These are phyloP conservation scores for Dioctria linearis DNA, from an alignment of 2,888 invertebrate species.

Conservation along the genomic window DNA sequence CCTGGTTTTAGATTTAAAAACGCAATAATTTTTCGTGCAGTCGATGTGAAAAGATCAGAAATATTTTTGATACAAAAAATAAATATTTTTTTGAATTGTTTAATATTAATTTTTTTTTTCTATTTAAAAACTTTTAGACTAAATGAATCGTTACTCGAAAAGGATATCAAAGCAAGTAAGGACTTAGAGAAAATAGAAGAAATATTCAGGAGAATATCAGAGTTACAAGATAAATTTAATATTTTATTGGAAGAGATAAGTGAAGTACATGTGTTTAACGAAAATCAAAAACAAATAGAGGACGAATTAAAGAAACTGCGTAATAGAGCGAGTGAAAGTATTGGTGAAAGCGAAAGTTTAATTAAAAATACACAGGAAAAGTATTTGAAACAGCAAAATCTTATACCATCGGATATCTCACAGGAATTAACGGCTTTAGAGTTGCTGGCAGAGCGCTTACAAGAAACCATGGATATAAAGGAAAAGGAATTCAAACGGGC, in stretches of 20 bases:
- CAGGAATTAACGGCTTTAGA: slow-evolving; percentile 88
- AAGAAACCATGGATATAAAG: slow-evolving; percentile 88
- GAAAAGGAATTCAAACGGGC: slow-evolving; percentile 90
- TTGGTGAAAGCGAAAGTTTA: slow-evolving; percentile 75
- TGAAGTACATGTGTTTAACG: slow-evolving; percentile 84
- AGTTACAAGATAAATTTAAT: slow-evolving; percentile 79
- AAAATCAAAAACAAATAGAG: slow-evolving; percentile 78
- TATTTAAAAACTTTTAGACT: slow-evolving; percentile 76
- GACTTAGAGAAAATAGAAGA: slow-evolving; percentile 84
- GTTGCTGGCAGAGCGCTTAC: slow-evolving; percentile 83
- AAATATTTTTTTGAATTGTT: neutral
- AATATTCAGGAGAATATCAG: slow-evolving; percentile 79
- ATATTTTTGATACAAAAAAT: neutral
- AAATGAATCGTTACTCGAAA: slow-evolving; percentile 83
- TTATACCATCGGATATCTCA: slow-evolving; percentile 82
- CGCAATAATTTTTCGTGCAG: slow-evolving; percentile 35
- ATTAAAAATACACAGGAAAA: slow-evolving; percentile 75
- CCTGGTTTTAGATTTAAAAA: slow-evolving; percentile 27
- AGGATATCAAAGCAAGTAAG: slow-evolving; percentile 81
- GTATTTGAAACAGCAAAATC: slow-evolving; percentile 77
- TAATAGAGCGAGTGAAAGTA: slow-evolving; percentile 74
- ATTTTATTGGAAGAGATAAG: slow-evolving; percentile 78
- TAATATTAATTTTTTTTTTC: slow-evolving; percentile 1
- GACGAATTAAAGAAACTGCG: slow-evolving; percentile 75
- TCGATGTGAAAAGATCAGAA: neutral